Conservation (phyloP, 2,888 invertebrate species). For the Lepidocyrtoides sp. region DNA sequence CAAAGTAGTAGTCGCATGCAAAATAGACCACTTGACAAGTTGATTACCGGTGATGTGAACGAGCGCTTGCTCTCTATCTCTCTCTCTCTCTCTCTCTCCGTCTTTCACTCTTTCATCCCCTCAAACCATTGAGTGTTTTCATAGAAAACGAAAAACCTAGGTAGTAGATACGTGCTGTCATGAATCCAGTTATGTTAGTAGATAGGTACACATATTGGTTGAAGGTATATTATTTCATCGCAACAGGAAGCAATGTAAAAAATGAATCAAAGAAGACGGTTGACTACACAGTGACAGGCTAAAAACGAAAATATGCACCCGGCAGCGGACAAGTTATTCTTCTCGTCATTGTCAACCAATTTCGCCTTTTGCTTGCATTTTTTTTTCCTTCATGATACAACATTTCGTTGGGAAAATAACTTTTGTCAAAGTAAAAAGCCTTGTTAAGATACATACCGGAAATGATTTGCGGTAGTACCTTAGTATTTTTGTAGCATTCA, state of each 20-base stretch:
- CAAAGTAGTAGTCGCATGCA: not conserved
- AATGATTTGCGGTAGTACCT: constrained; percentile 24
- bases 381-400: not conserved
- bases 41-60: constrained; percentile 30
- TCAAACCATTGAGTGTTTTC: not conserved
- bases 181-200: not conserved
- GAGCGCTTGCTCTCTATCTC: not conserved
- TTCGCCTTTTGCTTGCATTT: not conserved
- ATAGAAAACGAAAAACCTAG: not conserved
- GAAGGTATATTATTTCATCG: not conserved
- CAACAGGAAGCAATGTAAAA: not conserved
- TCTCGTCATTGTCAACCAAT: not conserved
- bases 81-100: too few species aligned
- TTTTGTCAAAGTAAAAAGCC: constrained; percentile 19
- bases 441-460: constrained; percentile 13
- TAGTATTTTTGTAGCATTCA: not conserved
- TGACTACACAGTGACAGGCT: not conserved
- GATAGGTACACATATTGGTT: not conserved
- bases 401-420: not conserved
- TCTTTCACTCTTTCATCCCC: not conserved
- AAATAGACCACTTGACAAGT: constrained; percentile 30
- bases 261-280: not conserved
- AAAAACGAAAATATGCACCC: not conserved
- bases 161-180: not conserved
- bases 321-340: not conserved